Base-by-base conservation (phyloP, 2,797 vertebrate genomes). In the Sebastes jordani region DNA sequence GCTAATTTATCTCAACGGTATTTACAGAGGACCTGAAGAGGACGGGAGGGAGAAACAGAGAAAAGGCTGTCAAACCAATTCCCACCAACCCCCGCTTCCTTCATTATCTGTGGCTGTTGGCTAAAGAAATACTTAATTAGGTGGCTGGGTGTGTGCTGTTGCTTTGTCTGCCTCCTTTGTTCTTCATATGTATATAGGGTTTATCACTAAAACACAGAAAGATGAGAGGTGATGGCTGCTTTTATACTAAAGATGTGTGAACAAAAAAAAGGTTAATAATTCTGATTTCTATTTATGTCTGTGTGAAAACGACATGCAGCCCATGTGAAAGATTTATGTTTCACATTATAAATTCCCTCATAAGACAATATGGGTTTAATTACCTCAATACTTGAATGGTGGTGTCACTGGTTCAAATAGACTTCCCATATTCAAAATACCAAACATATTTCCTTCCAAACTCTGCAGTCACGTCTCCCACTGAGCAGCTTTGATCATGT, bases 1-100 rank as follows among this genome's bases (percentile, higher is more conserved):
- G 83, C 81, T 91, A 95, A 94, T 95, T 86, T 71, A 93, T 93
- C 92, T 93, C 88, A 93, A 76, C 69, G 67, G 88, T 92, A 91
- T 95, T 96, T 94, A 93, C 83, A 81, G 76, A 91, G 66, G 86
- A 81, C 61, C 70, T 70, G 49, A 54, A 65, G 80, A 85, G 85
- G 81, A 83, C 25, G 49, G 71, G 66, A 74, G 76, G 58, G 76
- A 79, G 67, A 66, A 83, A 83, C 74, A 67, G 74, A 81, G 73
- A 86, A 89, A 82, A 81, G 81, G 71, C 83, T 88, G 87, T 93
- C 93, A 92, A 90, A 93, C 85, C 86, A 86, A 88, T 84, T 90
- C 85, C 89, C 90, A 90, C 42, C 86, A 80, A 84, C 42, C 79
- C 73, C 79, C 5, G 76, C 82, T 90, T 87, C 74, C 82, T 91